Base-by-base conservation (phyloP, 2,113 vertebrate genomes). In the Dendrocopos noguchii region DNA sequence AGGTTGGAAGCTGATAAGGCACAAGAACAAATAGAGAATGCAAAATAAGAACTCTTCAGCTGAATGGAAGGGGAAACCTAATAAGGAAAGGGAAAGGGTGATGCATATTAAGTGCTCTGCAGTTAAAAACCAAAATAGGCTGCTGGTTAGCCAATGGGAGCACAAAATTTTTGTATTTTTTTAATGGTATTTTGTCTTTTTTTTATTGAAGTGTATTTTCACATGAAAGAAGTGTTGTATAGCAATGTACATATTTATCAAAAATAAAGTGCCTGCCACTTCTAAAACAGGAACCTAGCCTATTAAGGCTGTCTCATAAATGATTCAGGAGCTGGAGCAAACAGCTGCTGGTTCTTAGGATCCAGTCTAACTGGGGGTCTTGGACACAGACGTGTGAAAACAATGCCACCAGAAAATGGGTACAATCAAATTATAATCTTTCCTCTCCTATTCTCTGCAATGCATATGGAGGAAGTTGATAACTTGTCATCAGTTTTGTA, bases 21-120 rank as follows among this genome's bases (percentile, higher is more conserved):
- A 67, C 9, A 57, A 91, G 87, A 92, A 67, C 65, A 85, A 88
- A 74, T 28, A 89, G 27, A 53, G 84, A 92, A 88, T 83, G 61
- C 65, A 64, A 74, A 92, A 56, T 52, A 64, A 77, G 71, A 88
- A 60, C 20, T 68, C 39, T 52, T 83, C 39, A 67, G 47, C 36
- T 85, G 42, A 96, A 80, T 92, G 72, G 85, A 91, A 87, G 31
- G 57, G n/a, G 34, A 87, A 95, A 77, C 29, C 57, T 93, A 68
- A 82, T 94, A 91, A 93, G 63, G 57, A 93, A 94, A 90, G 56
- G 36, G 79, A 94, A 72, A 85, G 25, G 27, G 24, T 72, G 61
- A 94, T 87, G 72, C 47, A 67, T 89, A 94, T 56, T 59, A 82
- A 94, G 34, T 42, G 24, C 12, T 53, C n/a, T n/a, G 61, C 42